Evolutionary conservation across 2,113 vertebrate genomes (phyloP).

Genomic region (Empidonax alnorum): DNA sequence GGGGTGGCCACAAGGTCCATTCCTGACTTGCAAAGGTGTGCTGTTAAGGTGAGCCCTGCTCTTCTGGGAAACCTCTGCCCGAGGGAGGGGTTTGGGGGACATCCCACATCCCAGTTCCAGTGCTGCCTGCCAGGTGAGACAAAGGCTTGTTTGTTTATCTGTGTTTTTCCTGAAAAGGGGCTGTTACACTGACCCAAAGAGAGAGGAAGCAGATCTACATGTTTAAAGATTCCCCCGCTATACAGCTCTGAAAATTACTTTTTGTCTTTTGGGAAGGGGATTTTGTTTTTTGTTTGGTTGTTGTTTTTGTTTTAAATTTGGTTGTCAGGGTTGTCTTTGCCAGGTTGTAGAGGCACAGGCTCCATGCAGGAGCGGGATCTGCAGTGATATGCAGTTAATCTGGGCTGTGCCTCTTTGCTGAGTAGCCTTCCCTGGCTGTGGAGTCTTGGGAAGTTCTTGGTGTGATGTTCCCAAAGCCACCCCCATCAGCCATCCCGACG

Average conservation of each 20-base stretch:
- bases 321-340: slow-evolving; percentile 10
- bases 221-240: neutral
- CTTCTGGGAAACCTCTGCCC: neutral
- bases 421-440: neutral
- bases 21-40: neutral
- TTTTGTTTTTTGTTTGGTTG: neutral
- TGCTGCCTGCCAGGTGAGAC: neutral
- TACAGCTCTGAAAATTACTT: slow-evolving; percentile 33
- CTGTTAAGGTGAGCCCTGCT: neutral
- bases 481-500: neutral
- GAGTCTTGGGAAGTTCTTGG: neutral
- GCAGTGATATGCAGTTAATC: neutral
- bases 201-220: neutral
- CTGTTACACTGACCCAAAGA: neutral
- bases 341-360: neutral
- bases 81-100: neutral
- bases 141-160: neutral
- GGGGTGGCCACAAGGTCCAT: neutral
- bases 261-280: neutral
- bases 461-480: neutral
- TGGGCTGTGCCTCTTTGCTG: neutral
- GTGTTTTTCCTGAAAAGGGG: neutral
- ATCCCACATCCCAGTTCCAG: fast-evolving
- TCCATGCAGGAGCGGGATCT: neutral
- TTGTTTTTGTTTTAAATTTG: neutral